A percentile compares a stretch with the other conserved stretches of the same genome.
phyloP scores from a whole-genome alignment of 2,888 invertebrate genomes.

The Philhelius pedissequus region DNA sequence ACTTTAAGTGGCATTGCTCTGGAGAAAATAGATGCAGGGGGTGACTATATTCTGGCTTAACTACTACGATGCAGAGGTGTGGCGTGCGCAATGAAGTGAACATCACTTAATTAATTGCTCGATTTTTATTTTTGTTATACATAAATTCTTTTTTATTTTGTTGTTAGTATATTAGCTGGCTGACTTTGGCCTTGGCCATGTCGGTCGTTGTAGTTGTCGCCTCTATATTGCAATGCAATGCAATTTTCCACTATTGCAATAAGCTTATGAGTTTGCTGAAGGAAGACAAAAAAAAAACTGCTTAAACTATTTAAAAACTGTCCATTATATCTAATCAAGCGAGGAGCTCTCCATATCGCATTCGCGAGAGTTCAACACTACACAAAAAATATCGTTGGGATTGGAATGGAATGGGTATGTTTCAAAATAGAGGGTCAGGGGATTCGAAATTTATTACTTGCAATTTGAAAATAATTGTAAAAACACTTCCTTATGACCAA shows the following conservation, averaged over 20 bases:
- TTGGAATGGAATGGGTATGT: neutral
- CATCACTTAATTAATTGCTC: constrained; percentile 67
- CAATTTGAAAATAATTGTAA: constrained; percentile 62
- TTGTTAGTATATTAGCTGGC: neutral
- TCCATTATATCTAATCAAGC: constrained; percentile 53
- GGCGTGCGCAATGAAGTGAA: constrained; percentile 63
- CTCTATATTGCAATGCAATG: constrained; percentile 9
- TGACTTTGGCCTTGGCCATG: constrained; percentile 66
- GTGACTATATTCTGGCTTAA: neutral
- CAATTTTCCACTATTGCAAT: constrained; percentile 8
- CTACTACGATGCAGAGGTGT: constrained; percentile 37
- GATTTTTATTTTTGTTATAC: constrained; percentile 37
- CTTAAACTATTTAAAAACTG: constrained; percentile 25
- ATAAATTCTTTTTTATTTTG: constrained; percentile 21
- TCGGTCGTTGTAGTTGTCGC: constrained; percentile 14
- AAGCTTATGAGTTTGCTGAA: constrained; percentile 36
- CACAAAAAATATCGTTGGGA: neutral
- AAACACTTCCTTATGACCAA: constrained; percentile 63
- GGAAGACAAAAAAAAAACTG: constrained; percentile 10
- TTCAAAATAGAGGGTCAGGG: neutral
- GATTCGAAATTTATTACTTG: constrained; percentile 48
- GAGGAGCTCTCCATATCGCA: constrained; percentile 17
- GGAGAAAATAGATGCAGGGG: neutral
- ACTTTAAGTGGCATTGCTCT: constrained; percentile 11
- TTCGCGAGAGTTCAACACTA: neutral